Conservation (phyloP, 2,797 vertebrate species). For the Allobates femoralis region DNA sequence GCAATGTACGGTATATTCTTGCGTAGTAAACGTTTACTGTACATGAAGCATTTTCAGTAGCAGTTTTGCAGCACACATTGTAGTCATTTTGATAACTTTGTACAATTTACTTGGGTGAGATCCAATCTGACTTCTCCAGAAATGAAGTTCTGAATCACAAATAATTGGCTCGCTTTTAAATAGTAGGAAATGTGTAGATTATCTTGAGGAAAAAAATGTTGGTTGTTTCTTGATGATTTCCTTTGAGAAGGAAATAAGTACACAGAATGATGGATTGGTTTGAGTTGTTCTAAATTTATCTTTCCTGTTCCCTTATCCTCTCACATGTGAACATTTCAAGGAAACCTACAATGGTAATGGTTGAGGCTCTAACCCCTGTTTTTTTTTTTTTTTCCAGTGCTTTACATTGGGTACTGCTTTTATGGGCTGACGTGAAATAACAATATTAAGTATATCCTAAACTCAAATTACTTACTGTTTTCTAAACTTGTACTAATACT, state of each 20-base stretch:
- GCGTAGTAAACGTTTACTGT: background rate
- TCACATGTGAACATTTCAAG: conserved; percentile 23
- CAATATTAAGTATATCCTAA: too few species aligned
- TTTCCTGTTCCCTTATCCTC: conserved; percentile 69
- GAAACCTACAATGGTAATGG: conserved; percentile 5
- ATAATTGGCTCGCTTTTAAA: conserved; percentile 33
- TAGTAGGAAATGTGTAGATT: conserved; percentile 49
- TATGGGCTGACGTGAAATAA: background rate
- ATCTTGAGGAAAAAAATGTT: conserved; percentile 58
- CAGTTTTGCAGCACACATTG: background rate
- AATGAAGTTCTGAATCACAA: background rate
- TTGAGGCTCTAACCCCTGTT: background rate
- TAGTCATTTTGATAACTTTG: background rate
- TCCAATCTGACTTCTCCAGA: background rate
- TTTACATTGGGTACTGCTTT: background rate
- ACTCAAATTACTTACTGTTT: background rate
- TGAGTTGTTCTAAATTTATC: conserved; percentile 68
- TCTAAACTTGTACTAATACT: background rate
- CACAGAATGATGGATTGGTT: conserved; percentile 65
- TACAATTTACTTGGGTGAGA: background rate
- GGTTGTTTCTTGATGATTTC: conserved; percentile 56
- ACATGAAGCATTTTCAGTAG: background rate
- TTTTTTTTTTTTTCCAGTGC: background rate
- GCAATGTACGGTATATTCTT: background rate
- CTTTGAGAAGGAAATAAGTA: conserved; percentile 62